phyloP scores from a whole-genome alignment of 1,140 invertebrate species.

The Hermetia illucens region DNA sequence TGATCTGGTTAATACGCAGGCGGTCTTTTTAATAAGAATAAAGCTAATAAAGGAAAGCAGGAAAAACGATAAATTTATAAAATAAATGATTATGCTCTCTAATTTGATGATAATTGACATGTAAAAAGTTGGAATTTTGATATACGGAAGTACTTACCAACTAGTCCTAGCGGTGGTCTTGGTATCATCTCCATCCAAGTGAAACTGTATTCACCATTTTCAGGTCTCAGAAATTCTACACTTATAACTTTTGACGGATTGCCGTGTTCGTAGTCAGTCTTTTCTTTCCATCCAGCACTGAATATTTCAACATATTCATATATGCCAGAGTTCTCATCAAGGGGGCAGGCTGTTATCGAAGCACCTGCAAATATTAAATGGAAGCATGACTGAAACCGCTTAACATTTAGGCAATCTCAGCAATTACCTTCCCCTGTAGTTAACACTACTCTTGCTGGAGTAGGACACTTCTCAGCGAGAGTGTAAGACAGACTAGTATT shows the following conservation, averaged over 20 bases:
- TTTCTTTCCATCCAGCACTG: conserved; percentile 62
- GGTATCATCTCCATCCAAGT: conserved; percentile 72
- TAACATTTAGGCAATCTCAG: neutral
- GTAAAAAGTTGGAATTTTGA: too few species aligned
- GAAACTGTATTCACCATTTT: conserved; percentile 56
- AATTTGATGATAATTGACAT: too few species aligned
- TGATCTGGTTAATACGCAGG: too few species aligned
- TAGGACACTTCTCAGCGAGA: conserved; percentile 21
- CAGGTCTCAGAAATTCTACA: conserved; percentile 60
- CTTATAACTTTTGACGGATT: conserved; percentile 49
- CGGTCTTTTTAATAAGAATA: too few species aligned
- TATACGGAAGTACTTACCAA: conserved; percentile 11
- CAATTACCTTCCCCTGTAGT: conserved; percentile 26
- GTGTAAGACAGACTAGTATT: conserved; percentile 17
- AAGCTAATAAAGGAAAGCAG: too few species aligned
- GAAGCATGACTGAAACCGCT: neutral
- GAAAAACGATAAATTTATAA: too few species aligned
- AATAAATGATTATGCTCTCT: too few species aligned
- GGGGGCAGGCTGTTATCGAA: conserved; percentile 26
- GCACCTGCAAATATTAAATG: conserved; percentile 12
- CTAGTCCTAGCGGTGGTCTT: conserved; percentile 34
- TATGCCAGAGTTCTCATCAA: conserved; percentile 21
- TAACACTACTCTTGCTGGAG: conserved; percentile 24
- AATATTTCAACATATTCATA: conserved; percentile 49
- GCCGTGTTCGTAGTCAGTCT: conserved; percentile 22